Conservation (phyloP, 2,113 vertebrate species). For the Mormyrus iriodes region DNA sequence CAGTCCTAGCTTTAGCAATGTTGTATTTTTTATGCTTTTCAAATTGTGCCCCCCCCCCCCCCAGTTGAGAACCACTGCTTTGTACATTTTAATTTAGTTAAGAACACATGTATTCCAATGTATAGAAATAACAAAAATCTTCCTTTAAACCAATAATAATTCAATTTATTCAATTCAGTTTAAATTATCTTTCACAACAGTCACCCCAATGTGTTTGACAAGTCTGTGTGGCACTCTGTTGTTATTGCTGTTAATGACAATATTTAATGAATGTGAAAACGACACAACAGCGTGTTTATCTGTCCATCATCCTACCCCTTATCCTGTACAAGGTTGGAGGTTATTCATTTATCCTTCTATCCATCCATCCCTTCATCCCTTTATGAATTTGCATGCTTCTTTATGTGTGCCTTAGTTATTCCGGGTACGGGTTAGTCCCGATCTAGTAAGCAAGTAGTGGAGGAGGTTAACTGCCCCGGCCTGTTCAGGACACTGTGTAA, state of each 20-base stretch:
- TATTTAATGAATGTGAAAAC: neutral
- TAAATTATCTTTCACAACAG: neutral
- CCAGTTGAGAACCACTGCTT: neutral
- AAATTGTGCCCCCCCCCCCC: neutral
- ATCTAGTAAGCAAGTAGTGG: constrained; percentile 5
- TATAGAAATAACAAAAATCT: neutral
- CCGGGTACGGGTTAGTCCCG: neutral
- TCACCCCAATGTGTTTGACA: neutral
- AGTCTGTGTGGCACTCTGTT: neutral
- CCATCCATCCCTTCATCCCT: neutral
- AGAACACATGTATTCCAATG: neutral
- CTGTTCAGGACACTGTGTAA: constrained; percentile 8
- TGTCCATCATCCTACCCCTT: too few relatives aligned
- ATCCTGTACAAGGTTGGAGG: too few relatives aligned
- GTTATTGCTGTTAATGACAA: neutral
- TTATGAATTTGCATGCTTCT: neutral
- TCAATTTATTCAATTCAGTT: neutral
- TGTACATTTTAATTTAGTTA: neutral
- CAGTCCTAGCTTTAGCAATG: neutral
- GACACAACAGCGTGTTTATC: neutral
- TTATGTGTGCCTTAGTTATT: neutral
- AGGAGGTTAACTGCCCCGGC: neutral
- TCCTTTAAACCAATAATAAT: neutral
- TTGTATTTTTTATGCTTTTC: neutral
- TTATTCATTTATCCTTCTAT: neutral